Percentiles rank a stretch among this genome's conserved stretches.
phyloP scores from a whole-genome alignment of 2,797 vertebrate genomes.

The Tokudaia tokunoshimensis region DNA sequence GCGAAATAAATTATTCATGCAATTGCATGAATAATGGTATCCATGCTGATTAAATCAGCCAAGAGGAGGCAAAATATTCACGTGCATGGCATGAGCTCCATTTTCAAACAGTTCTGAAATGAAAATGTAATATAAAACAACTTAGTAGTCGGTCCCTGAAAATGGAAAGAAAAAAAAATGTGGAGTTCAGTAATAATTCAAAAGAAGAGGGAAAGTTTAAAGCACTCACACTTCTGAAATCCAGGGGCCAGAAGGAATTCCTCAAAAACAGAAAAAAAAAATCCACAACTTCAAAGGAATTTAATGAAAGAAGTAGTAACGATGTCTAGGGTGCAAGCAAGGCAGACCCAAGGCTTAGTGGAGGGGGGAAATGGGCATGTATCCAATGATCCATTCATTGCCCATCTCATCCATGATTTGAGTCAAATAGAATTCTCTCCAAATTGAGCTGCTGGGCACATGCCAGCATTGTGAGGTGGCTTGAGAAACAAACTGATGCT shows the following conservation, averaged over 20 bases:
- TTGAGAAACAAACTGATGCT: conserved; percentile 41
- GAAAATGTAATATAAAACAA: conserved; percentile 83
- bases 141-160: conserved; percentile 77
- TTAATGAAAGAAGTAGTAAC: conserved; percentile 77
- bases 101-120: conserved; percentile 81
- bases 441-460: conserved; percentile 70
- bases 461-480: conserved; percentile 49
- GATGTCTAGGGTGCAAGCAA: conserved; percentile 35
- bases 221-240: conserved; percentile 75
- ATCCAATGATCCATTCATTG: conserved; percentile 53
- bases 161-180: conserved; percentile 72
- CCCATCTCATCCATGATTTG: conserved; percentile 54
- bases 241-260: conserved; percentile 77
- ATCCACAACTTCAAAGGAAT: conserved; percentile 79
- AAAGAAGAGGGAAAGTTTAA: conserved; percentile 79
- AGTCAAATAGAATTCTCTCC: conserved; percentile 75
- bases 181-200: conserved; percentile 80
- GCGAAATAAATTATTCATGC: conserved; percentile 86
- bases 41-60: conserved; percentile 84
- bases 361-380: conserved; percentile 57
- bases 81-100: conserved; percentile 79
- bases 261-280: conserved; percentile 80
- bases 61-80: conserved; percentile 82
- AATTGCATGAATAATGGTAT: conserved; percentile 83
- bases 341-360: conserved; percentile 47